Base-by-base conservation (phyloP, 2,797 vertebrate genomes). In the Mormyrus hasselquistii region DNA sequence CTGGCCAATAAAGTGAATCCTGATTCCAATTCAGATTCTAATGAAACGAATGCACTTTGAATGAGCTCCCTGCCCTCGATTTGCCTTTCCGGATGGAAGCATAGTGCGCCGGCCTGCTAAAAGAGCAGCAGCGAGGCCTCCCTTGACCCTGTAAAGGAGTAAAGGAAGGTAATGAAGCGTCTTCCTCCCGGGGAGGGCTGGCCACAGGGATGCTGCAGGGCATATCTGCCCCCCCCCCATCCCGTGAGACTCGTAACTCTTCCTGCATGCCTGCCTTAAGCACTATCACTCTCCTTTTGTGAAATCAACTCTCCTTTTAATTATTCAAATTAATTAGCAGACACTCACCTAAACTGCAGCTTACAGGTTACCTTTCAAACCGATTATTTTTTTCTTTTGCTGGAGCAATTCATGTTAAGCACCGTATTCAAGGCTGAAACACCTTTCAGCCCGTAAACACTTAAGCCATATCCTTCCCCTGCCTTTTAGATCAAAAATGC, bases 191-290 rank as follows among this genome's bases (percentile, higher is more conserved):
- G 65, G 25, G 52, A 44, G 52, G 44, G 25, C 52, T 38, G 84
- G 34, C 29, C 22, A 52, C 52, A 19, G 86, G 9, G 22, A 59
- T 9, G 41, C 76, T 34, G 55, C 34, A 25, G 47, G 41, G 82
- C 47, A 22, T 49, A 90, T 88, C 93, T 93, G 93, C 93, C 92
- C 91, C 92, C 91, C 53, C 16, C 90, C 93, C 95, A 94, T 94
- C 95, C 93, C 90, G 95, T 94, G 95, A 90, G 89, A 89, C 88
- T 69, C 53, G 69, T 9, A 88, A 19, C 16, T 2, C 50, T 52
- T 76, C 87, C 89, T 89, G 82, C 89, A 84, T n/a, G 29, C 9
- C 76, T 2, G 49, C 9, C 55, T 52, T 16, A 84, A 9, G 34
- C 44, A 8, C 47, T 83, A 38, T n/a, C 79, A 41, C 38, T 25